A percentile compares a stretch with the other conserved stretches of the same genome.
These are phyloP conservation scores for Bombus confusus DNA, from an alignment of 1,140 invertebrate genomes.

Conservation along the genomic window DNA sequence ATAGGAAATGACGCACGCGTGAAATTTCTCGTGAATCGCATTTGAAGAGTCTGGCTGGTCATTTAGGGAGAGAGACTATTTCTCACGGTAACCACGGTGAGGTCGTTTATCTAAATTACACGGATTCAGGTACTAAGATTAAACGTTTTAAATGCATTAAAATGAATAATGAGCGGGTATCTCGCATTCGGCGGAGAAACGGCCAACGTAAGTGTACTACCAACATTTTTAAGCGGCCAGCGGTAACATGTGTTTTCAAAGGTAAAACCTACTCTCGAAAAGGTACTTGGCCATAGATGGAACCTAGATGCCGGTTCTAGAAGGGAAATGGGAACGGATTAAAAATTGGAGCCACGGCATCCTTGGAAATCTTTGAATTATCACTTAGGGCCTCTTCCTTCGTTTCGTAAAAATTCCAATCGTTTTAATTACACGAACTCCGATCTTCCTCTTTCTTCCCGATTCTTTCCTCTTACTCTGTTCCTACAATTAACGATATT, in stretches of 20 bases:
- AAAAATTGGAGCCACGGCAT: slow-evolving; percentile 11
- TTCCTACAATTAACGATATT: slow-evolving; percentile 29
- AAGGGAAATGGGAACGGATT: background rate
- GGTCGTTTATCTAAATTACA: slow-evolving; percentile 5
- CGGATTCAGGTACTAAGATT: background rate
- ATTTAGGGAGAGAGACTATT: background rate
- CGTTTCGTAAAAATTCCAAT: background rate
- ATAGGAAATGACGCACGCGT: background rate
- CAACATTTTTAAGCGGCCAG: slow-evolving; percentile 8
- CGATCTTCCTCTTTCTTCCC: background rate
- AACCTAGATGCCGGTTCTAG: background rate
- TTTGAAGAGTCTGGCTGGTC: background rate
- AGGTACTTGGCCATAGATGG: background rate
- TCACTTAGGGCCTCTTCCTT: background rate
- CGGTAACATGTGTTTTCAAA: slow-evolving; percentile 23
- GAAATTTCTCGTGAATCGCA: background rate
- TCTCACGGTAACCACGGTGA: background rate
- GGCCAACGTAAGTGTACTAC: background rate
- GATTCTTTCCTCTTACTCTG: background rate
- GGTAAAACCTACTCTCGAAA: background rate
- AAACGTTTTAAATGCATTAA: slow-evolving; percentile 4
- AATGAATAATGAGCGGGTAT: slow-evolving; percentile 4
- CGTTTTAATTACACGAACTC: slow-evolving; percentile 34
- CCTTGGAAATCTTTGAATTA: slow-evolving; percentile 34
- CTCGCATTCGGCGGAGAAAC: background rate